Conservation (phyloP, 1,140 invertebrate genomes). For the Mactra quadrangularis region DNA sequence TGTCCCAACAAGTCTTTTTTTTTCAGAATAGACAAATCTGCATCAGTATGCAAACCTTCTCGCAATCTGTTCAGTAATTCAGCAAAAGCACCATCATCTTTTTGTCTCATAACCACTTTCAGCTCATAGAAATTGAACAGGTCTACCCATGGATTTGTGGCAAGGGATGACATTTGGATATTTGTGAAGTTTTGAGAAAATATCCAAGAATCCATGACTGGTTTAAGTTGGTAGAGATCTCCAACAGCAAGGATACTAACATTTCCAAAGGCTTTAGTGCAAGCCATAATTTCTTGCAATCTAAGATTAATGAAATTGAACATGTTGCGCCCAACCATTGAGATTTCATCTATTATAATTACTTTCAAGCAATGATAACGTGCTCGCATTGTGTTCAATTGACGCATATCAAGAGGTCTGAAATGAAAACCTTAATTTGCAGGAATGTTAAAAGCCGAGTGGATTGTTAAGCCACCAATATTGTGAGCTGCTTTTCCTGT, state of each 20-base stretch:
- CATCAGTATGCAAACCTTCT: too few relatives aligned
- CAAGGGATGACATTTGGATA: not conserved
- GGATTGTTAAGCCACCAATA: conserved; percentile 58
- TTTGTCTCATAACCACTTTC: too few relatives aligned
- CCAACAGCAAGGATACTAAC: conserved; percentile 64
- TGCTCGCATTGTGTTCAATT: conserved; percentile 55
- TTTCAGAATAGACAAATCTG: too few relatives aligned
- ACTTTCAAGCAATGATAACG: conserved; percentile 33
- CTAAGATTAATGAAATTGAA: conserved; percentile 57
- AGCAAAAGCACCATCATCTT: too few relatives aligned
- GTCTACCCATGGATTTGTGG: conserved; percentile 29
- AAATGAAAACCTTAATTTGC: conserved; percentile 56
- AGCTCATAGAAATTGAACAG: conserved; percentile 31
- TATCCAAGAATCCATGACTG: conserved; percentile 49
- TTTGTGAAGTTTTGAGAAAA: conserved; percentile 13
- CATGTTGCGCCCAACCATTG: conserved; percentile 61
- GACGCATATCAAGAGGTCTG: conserved; percentile 62
- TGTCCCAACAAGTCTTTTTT: too few relatives aligned
- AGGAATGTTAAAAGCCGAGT: conserved; percentile 65
- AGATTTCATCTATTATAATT: conserved; percentile 64
- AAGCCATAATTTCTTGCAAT: conserved; percentile 60
- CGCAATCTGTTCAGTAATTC: too few relatives aligned
- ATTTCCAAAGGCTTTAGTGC: conserved; percentile 54
- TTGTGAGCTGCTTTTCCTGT: conserved; percentile 70
- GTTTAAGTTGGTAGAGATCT: conserved; percentile 65